Evolutionary conservation across 2,888 invertebrate species (phyloP), one percentile per base, ranked within the genome.

Genomic region (Stenolophus ochropezus): DNA sequence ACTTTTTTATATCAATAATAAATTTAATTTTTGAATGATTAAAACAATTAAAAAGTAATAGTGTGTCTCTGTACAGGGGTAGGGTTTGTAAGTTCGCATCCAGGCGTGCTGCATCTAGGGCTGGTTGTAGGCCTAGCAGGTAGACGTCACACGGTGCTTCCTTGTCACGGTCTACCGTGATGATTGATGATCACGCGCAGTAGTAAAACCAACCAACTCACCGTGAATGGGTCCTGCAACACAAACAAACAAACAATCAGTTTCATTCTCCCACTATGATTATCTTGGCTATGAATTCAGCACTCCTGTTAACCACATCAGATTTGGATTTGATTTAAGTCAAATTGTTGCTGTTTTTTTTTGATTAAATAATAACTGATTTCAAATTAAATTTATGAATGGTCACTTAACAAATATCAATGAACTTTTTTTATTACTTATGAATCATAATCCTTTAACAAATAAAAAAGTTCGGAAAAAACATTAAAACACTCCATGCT

Each of bases 151-250:
- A 53, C 51, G 71, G 81, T 79, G 77, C 83, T 58, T 51, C 75
- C 73, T 69, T 69, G 51, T 69, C 71, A 79, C 51, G 71, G 75
- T 42, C 71, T 53, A 42, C 47, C 74, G 58, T 53, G 84, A 85
- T 83, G 85, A 85, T 83, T 84, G 86, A 85, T 85, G 84, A 83
- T 74, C 58, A 6, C 75, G 53, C 65, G 82, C 83, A 84, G 85
- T 84, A 83, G 83, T 85, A 85, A 85, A 84, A 84, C 83, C 82
- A 82, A 77, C 84, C 83, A 82, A 88, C 92, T 90, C 89, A 92
- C 92, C 92, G 92, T 91, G 86, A 92, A 92, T 47, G 92, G 92
- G 87, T 92, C 92, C 92, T 92, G 92, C 86, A 92, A 92, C 91
- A 89, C 89, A 86, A 81, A 84, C 79, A 80, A 83, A 83, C 82